Conservation (phyloP, 1,140 invertebrate genomes). For the Lethocerus indicus region DNA sequence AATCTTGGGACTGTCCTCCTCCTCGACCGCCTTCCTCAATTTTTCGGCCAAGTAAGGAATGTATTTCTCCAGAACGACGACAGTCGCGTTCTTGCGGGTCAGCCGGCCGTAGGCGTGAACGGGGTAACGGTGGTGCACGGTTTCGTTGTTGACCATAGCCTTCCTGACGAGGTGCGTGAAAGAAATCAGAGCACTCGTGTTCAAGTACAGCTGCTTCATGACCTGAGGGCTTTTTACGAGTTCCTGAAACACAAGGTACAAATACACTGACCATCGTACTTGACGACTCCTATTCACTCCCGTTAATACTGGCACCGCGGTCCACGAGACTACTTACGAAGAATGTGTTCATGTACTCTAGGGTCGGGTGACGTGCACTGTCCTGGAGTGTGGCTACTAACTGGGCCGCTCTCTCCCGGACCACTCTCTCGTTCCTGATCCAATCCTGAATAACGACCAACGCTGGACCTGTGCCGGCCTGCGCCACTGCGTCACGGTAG, state of each 20-base stretch:
- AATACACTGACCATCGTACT: no score
- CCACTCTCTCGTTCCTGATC: constrained; percentile 35
- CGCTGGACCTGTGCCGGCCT: constrained; percentile 44
- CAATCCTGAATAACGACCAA: constrained; percentile 35
- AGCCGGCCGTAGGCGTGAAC: constrained; percentile 38
- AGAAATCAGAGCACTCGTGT: constrained; percentile 33
- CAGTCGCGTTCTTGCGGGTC: constrained; percentile 25
- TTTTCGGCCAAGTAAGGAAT: constrained; percentile 35
- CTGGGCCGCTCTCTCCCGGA: constrained; percentile 31
- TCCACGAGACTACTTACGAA: constrained; percentile 28
- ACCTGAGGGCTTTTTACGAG: constrained; percentile 21
- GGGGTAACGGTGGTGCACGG: constrained; percentile 38
- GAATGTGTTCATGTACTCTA: constrained; percentile 36
- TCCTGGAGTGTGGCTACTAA: constrained; percentile 31
- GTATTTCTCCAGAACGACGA: constrained; percentile 32
- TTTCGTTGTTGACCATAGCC: constrained; percentile 33
- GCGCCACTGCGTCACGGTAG: constrained; percentile 39
- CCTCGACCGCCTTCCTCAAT: constrained; percentile 31
- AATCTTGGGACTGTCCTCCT: constrained; percentile 31
- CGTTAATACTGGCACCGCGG: no score
- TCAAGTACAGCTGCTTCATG: constrained; percentile 27
- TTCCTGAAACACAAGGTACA: no score
- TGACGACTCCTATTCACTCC: no score
- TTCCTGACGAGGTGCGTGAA: constrained; percentile 37
- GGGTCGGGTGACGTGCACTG: constrained; percentile 36